phyloP scores from a whole-genome alignment of 2,888 invertebrate species.

The Nineta flava region DNA sequence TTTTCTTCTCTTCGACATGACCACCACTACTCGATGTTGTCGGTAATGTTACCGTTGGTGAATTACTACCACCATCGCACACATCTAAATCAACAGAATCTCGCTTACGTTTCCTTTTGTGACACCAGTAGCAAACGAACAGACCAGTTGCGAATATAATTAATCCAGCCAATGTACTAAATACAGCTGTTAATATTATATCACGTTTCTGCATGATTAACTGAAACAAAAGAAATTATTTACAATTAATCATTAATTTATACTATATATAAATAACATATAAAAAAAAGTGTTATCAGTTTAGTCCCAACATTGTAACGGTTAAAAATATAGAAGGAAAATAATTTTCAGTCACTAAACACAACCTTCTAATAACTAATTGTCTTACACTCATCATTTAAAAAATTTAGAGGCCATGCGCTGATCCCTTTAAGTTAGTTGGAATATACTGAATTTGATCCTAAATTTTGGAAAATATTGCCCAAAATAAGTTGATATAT shows the following conservation, averaged over 20 bases:
- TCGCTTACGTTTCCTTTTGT: conserved; percentile 38
- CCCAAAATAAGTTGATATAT: no score
- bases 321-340: not conserved
- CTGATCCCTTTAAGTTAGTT: no score
- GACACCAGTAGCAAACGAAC: conserved; percentile 36
- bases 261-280: not conserved
- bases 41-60: conserved; percentile 8
- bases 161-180: conserved; percentile 44
- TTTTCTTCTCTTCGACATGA: conserved; percentile 31
- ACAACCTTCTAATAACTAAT: no score
- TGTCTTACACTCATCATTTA: no score
- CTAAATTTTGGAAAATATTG: no score
- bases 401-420: no score
- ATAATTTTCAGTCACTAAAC: not conserved
- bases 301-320: not conserved
- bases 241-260: not conserved
- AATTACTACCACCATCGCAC: conserved; percentile 33
- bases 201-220: conserved; percentile 53
- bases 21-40: conserved; percentile 18
- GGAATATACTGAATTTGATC: no score
- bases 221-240: conserved; percentile 26
- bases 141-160: conserved; percentile 39
- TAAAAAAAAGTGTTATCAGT: not conserved
- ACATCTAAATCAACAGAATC: conserved; percentile 37
- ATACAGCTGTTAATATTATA: conserved; percentile 44